A percentile compares a stretch with the other conserved stretches of the same genome.
These are phyloP conservation scores for Montipora foliosa DNA, from an alignment of 64 coral and sea anemone species.

Conservation along the genomic window DNA sequence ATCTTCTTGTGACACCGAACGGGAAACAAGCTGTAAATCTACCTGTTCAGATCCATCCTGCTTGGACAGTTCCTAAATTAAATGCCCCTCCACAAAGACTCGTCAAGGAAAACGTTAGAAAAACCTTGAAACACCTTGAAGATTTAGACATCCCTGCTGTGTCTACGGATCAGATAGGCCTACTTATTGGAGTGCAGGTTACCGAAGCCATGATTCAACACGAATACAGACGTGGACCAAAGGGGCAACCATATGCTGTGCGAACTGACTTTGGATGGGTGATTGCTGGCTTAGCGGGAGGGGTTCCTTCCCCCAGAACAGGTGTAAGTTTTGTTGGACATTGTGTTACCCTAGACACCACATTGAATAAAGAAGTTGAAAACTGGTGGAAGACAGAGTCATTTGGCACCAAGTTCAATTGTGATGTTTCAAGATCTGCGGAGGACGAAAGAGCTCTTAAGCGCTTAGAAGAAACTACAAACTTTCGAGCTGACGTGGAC, in stretches of 20 bases:
- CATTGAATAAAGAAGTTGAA: conserved; percentile 59
- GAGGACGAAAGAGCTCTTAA: conserved; percentile 68
- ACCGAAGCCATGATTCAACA: conserved; percentile 72
- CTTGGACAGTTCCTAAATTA: conserved; percentile 66
- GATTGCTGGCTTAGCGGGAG: conserved; percentile 48
- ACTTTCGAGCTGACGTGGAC: conserved; percentile 44
- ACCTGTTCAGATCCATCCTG: conserved; percentile 36
- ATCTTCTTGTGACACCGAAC: conserved; percentile 22
- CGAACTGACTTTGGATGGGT: conserved; percentile 69
- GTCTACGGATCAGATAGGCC: conserved; percentile 44
- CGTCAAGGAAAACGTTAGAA: conserved; percentile 37
- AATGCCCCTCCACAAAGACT: conserved; percentile 62
- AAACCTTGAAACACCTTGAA: conserved; percentile 52
- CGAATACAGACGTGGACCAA: conserved; percentile 59
- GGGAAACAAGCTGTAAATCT: conserved; percentile 30
- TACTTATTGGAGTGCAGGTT: conserved; percentile 72
- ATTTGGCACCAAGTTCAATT: conserved; percentile 70
- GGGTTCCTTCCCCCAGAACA: conserved; percentile 7
- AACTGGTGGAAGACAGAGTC: conserved; percentile 79
- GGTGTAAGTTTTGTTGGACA: conserved; percentile 20
- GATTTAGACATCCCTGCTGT: conserved; percentile 44
- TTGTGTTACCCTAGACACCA: conserved; percentile 7
- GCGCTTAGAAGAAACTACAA: conserved; percentile 43
- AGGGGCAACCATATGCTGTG: conserved; percentile 65
- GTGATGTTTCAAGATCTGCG: background rate